A percentile compares a stretch with the other conserved stretches of the same genome.
phyloP scores from a whole-genome alignment of 1,140 invertebrate species.

The Caerostris darwini region DNA sequence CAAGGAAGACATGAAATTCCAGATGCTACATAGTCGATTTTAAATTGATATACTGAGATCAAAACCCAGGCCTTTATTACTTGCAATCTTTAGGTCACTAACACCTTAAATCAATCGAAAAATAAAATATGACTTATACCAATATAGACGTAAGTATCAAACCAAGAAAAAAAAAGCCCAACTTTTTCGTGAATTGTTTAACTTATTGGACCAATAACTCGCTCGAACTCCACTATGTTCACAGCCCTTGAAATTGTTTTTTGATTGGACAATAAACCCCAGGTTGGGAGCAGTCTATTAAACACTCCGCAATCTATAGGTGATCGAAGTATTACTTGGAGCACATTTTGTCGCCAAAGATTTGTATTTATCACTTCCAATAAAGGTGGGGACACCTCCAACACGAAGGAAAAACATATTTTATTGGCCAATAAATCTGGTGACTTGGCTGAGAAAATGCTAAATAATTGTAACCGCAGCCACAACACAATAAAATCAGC shows the following conservation, averaged over 20 bases:
- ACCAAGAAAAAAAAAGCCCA: too few relatives aligned
- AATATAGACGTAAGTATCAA: too few relatives aligned
- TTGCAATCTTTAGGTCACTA: too few relatives aligned
- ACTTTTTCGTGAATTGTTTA: too few relatives aligned
- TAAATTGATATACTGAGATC: too few relatives aligned
- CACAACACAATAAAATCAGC: not conserved
- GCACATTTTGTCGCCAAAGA: not conserved
- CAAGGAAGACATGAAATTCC: too few relatives aligned
- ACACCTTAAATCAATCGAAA: too few relatives aligned
- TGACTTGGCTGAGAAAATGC: not conserved
- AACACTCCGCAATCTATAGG: not conserved
- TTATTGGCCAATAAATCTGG: not conserved
- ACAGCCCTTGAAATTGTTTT: not conserved
- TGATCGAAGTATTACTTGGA: not conserved
- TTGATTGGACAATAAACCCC: not conserved
- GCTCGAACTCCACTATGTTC: too few relatives aligned
- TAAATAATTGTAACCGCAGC: not conserved
- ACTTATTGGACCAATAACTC: too few relatives aligned
- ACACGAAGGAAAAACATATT: not conserved
- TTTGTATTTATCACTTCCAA: constrained; percentile 4
- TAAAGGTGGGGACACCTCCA: not conserved
- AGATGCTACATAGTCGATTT: too few relatives aligned
- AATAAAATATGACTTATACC: too few relatives aligned
- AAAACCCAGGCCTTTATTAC: too few relatives aligned
- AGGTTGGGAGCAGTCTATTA: not conserved